Evolutionary conservation across 2,113 vertebrate species (phyloP).

Genomic region (Propithecus coquereli): DNA sequence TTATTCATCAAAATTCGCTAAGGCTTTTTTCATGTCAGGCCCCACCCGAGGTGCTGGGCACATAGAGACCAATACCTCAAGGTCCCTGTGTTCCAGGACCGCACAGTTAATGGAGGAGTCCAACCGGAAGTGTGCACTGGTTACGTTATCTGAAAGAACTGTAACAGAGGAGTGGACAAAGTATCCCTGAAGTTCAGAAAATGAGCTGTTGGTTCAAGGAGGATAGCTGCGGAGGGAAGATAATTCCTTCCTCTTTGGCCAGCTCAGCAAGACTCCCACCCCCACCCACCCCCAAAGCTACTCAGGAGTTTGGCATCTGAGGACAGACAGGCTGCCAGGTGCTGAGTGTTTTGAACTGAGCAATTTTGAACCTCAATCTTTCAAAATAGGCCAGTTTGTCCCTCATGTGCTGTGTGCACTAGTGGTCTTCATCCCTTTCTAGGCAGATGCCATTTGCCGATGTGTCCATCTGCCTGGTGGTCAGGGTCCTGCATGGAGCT

Average conservation of each 20-base stretch:
- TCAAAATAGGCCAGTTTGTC: neutral
- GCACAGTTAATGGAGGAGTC: accelerated
- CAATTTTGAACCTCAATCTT: neutral
- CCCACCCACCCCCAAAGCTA: accelerated
- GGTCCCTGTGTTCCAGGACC: too few relatives aligned
- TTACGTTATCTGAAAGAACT: neutral
- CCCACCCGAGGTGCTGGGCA: neutral
- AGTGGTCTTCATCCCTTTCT: neutral
- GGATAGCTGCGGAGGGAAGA: neutral
- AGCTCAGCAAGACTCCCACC: neutral
- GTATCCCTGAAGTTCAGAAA: neutral
- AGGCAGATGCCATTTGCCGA: too few relatives aligned
- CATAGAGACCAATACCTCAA: neutral
- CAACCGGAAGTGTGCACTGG: neutral
- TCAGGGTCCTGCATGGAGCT: neutral
- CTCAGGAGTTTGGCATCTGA: neutral
- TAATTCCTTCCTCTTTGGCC: neutral
- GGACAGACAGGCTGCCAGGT: too few relatives aligned
- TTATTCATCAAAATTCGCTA: neutral
- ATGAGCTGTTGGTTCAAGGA: too few relatives aligned
- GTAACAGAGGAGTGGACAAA: accelerated
- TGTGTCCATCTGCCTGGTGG: neutral
- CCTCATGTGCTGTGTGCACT: accelerated
- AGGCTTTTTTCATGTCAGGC: neutral
- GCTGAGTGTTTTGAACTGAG: neutral